phyloP scores from a whole-genome alignment of 2,797 vertebrate genomes.

The Agapornis canus region DNA sequence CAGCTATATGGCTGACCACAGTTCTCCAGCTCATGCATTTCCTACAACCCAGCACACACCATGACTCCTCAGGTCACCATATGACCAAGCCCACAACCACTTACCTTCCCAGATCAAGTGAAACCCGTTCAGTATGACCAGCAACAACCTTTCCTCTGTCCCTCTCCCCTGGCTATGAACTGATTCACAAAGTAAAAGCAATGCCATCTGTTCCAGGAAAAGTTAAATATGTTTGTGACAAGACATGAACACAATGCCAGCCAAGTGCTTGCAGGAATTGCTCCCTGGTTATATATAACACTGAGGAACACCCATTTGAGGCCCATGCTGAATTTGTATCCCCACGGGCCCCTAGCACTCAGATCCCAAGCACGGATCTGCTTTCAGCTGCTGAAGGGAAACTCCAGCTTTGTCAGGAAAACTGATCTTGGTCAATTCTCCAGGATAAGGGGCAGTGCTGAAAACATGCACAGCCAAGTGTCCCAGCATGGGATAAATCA shows the following conservation, averaged over 20 bases:
- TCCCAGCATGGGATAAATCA: background rate
- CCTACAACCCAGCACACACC: background rate
- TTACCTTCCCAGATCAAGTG: background rate
- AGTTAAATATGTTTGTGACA: constrained; percentile 51
- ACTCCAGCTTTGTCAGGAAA: constrained; percentile 9
- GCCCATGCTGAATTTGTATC: background rate
- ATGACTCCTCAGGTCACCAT: background rate
- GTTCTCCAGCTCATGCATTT: background rate
- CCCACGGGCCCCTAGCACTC: background rate
- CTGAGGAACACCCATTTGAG: constrained; percentile 15
- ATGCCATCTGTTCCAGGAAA: constrained; percentile 37
- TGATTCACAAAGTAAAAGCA: constrained; percentile 7
- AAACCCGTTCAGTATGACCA: background rate
- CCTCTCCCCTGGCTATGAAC: background rate
- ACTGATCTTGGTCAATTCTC: background rate
- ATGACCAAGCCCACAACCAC: background rate
- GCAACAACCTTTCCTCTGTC: background rate
- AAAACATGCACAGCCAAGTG: background rate
- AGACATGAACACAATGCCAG: constrained; percentile 14
- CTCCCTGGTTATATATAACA: constrained; percentile 36
- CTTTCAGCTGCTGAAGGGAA: constrained; percentile 45
- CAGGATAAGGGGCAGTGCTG: background rate
- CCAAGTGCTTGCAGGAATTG: constrained; percentile 44
- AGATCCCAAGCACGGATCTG: background rate
- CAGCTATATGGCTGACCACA: background rate